These are phyloP conservation scores for Thripadectes ignobilis DNA, from an alignment of 2,797 vertebrate genomes.

Conservation along the genomic window DNA sequence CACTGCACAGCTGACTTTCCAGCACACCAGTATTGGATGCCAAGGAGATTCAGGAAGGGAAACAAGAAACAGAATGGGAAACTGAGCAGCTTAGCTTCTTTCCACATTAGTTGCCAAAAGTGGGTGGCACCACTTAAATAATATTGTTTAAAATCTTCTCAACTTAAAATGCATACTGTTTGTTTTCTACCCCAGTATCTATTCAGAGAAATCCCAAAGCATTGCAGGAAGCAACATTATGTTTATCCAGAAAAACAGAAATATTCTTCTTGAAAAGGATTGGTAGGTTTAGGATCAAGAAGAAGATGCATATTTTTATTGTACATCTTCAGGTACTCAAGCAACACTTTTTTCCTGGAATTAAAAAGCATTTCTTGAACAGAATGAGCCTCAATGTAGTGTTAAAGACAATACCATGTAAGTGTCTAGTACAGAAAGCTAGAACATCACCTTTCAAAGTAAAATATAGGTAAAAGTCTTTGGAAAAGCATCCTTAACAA, in stretches of 20 bases:
- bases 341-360: background rate
- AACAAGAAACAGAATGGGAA: constrained; percentile 25
- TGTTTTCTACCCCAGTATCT: background rate
- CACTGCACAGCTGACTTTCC: background rate
- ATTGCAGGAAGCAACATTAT: background rate
- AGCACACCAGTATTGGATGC: constrained; percentile 6
- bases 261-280: background rate
- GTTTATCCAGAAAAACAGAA: background rate
- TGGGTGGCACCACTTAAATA: background rate
- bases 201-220: background rate
- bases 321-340: background rate
- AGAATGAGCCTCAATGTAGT: background rate
- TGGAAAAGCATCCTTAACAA: background rate
- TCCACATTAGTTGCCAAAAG: background rate
- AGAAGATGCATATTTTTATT: background rate
- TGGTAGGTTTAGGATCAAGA: background rate
- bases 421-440: background rate
- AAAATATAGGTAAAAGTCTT: background rate
- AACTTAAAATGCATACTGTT: background rate
- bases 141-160: background rate
- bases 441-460: background rate
- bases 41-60: constrained; percentile 37
- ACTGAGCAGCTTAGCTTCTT: background rate
- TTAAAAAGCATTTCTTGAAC: background rate
- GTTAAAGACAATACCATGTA: background rate